These are phyloP conservation scores for Drepanosiphum platanoidis DNA, from an alignment of 2,888 invertebrate genomes.

Conservation along the genomic window DNA sequence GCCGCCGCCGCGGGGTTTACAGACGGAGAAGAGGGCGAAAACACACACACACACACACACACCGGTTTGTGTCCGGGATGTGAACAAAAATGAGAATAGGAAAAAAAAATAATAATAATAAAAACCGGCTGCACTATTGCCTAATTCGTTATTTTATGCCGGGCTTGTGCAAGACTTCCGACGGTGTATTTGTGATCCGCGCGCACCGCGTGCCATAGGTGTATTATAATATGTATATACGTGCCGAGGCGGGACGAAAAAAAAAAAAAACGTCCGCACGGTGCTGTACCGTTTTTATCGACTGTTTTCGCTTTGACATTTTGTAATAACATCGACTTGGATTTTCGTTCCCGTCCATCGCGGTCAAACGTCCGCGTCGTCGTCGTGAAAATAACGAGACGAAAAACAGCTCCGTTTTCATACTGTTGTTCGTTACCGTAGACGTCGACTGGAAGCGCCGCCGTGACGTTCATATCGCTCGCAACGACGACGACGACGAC, in stretches of 20 bases:
- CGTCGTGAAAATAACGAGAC: too few relatives aligned
- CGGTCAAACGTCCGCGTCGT: too few relatives aligned
- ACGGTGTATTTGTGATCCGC: conserved; percentile 22
- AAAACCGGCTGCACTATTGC: conserved; percentile 57
- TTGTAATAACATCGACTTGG: too few relatives aligned
- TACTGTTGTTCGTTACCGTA: too few relatives aligned
- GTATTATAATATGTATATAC: not conserved
- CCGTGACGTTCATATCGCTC: too few relatives aligned
- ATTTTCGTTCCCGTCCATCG: too few relatives aligned
- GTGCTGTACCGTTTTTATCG: too few relatives aligned
- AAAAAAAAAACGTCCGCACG: not conserved
- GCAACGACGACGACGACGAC: too few relatives aligned
- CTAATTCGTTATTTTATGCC: conserved; percentile 60
- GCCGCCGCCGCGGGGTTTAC: conserved; percentile 29
- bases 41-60: conserved; percentile 20
- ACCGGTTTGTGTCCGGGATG: conserved; percentile 58
- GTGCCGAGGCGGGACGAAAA: not conserved
- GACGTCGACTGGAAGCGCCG: too few relatives aligned
- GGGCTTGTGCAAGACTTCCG: conserved; percentile 60
- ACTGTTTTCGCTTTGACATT: too few relatives aligned
- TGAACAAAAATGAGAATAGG: conserved; percentile 52
- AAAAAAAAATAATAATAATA: conserved; percentile 4
- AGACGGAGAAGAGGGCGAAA: conserved; percentile 22
- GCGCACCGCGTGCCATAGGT: not conserved
- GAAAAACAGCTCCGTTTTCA: too few relatives aligned